phyloP scores from a whole-genome alignment of 2,797 vertebrate genomes.

The Acanthiza pusilla region DNA sequence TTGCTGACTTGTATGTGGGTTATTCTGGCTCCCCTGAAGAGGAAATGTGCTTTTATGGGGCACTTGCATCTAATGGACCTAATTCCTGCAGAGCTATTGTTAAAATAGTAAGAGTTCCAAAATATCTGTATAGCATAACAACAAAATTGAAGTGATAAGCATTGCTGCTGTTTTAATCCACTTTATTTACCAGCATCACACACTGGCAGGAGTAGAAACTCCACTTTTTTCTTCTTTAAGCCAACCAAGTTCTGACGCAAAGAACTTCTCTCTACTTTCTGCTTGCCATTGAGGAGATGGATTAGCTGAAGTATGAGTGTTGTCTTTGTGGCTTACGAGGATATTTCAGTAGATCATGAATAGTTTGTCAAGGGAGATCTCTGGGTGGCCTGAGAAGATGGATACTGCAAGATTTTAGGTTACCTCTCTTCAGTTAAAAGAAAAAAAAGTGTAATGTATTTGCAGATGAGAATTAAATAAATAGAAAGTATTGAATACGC shows the following conservation, averaged over 20 bases:
- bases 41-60: background rate
- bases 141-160: background rate
- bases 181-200: background rate
- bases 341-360: background rate
- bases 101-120: background rate
- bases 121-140: background rate
- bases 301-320: slow-evolving; percentile 2
- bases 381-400: background rate
- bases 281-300: background rate
- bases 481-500: background rate
- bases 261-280: background rate
- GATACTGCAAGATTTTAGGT: background rate
- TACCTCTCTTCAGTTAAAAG: background rate
- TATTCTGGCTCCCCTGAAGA: background rate
- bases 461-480: background rate
- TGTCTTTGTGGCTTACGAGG: background rate
- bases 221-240: background rate
- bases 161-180: background rate
- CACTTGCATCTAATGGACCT: background rate
- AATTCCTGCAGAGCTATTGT: background rate
- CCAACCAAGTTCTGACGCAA: background rate
- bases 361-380: background rate
- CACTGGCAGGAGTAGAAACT: background rate
- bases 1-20: background rate
- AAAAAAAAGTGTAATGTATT: background rate